phyloP scores from a whole-genome alignment of 2,888 invertebrate species.

The Tethea ocularis region DNA sequence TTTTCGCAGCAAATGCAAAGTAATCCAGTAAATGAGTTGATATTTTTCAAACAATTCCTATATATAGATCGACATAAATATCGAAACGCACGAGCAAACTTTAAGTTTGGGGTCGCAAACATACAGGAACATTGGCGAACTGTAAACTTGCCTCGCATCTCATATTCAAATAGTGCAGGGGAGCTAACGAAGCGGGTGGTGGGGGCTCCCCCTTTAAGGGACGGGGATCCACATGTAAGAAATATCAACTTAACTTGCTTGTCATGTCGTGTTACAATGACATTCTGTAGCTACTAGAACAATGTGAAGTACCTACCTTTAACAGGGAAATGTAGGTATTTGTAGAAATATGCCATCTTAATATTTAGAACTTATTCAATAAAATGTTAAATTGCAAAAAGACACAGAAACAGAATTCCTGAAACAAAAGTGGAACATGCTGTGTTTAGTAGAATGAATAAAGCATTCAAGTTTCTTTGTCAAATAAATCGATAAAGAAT shows the following conservation, averaged over 20 bases:
- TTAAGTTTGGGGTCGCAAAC: slow-evolving; percentile 74
- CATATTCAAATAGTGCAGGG: slow-evolving; percentile 81
- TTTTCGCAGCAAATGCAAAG: background rate
- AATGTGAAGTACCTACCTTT: slow-evolving; percentile 1
- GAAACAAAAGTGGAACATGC: background rate
- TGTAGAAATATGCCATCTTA: background rate
- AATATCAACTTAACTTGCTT: slow-evolving; percentile 55
- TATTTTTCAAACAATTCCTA: slow-evolving; percentile 53
- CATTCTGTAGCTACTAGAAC: background rate
- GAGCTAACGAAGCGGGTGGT: slow-evolving; percentile 70
- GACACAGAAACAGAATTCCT: background rate
- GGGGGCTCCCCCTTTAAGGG: slow-evolving; percentile 13
- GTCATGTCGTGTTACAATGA: slow-evolving; percentile 24
- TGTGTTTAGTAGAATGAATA: background rate
- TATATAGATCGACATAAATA: slow-evolving; percentile 65
- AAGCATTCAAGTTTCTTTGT: background rate
- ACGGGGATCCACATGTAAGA: slow-evolving; percentile 53
- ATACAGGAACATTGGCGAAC: slow-evolving; percentile 58
- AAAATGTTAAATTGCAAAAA: too few relatives aligned
- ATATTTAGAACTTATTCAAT: background rate
- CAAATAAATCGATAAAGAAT: slow-evolving; percentile 24
- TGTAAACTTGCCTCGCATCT: slow-evolving; percentile 69
- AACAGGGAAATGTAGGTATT: too few relatives aligned
- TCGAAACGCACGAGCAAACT: slow-evolving; percentile 59
- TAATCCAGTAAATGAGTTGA: slow-evolving; percentile 28